Evolutionary conservation across 1,140 invertebrate genomes (phyloP), one percentile per base, ranked within the genome.

Genomic region (Scaptomyza hsui): DNA sequence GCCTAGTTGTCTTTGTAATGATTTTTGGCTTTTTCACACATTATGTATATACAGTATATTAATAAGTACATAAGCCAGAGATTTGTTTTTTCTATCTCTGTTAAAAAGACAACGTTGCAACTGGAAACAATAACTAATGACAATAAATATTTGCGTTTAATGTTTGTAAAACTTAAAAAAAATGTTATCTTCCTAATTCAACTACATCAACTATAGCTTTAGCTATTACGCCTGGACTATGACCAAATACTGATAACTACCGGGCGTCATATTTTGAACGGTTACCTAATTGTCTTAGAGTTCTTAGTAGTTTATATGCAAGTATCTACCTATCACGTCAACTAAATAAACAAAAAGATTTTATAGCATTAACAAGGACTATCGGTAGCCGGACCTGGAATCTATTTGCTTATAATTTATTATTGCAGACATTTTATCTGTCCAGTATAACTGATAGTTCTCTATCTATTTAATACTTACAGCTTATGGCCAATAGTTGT

Each of bases 111-210:
- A n/a, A 37, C 37, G 16, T 57, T 75, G 74, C 76, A 56, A 76
- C 62, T 82, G 86, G 21, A 81, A 68, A 69, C 44, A 48, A 47
- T 85, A 86, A 86, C 73, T 74, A 88, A 77, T 45, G 81, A 86
- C 81, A 86, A 86, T 86, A 86, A 86, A 78, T 65, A 85, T 74
- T 56, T 52, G 69, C 44, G 49, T 72, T 63, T 69, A 81, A 77
- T 63, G 76, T 86, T 85, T 85, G 37, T 76, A 77, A 77, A 64
- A 64, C 26, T 13, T 16, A 59, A 24, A 24, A 24, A 3, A 48
- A 53, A 24, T 53, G 19, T 29, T 49, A 18, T 5, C 3, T 26
- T 26, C 4, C 26, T 12, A 4, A n/a, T 4, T n/a, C 1, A 37
- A n/a, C 12, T 37, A 37, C 9, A 32, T 35, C 12, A 10, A 15